Evolutionary conservation across 2,888 invertebrate species (phyloP).

Genomic region (Rhingia rostrata): DNA sequence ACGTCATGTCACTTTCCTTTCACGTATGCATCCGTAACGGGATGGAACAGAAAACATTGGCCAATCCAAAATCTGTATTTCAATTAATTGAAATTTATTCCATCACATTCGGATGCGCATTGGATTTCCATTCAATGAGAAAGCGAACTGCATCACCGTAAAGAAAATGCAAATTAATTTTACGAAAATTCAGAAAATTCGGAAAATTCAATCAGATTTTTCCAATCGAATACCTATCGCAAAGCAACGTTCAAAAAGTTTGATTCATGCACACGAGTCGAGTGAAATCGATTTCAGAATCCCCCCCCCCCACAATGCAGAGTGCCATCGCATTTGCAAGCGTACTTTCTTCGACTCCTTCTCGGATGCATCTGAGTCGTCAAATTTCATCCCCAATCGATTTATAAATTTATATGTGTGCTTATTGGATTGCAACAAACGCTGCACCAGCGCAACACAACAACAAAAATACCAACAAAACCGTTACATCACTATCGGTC

Average conservation of each 20-base stretch:
- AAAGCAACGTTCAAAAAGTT: conserved; percentile 1
- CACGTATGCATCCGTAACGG: too few species aligned
- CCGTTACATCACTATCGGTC: too few species aligned
- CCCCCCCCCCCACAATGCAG: conserved; percentile 30
- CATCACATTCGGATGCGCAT: conserved; percentile 5
- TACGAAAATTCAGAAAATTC: conserved; percentile 40
- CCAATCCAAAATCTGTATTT: too few species aligned
- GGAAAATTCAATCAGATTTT: conserved; percentile 60
- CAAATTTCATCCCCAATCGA: conserved; percentile 40
- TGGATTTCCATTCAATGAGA: conserved; percentile 27
- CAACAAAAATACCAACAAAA: too few species aligned
- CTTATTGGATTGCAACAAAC: conserved; percentile 12
- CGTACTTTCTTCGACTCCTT: conserved; percentile 6
- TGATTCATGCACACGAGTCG: conserved; percentile 1
- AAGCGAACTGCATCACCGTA: not conserved
- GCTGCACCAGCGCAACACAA: not conserved
- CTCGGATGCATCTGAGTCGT: conserved; percentile 19
- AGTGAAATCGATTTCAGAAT: conserved; percentile 49
- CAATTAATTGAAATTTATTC: not conserved
- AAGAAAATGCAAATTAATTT: conserved; percentile 44
- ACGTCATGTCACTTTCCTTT: too few species aligned
- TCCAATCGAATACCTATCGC: conserved; percentile 49
- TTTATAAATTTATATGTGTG: conserved; percentile 31
- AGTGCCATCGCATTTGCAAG: conserved; percentile 18
- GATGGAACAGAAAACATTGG: too few species aligned